Evolutionary conservation across 2,797 vertebrate species (phyloP).

Genomic region (Artibeus jamaicensis): DNA sequence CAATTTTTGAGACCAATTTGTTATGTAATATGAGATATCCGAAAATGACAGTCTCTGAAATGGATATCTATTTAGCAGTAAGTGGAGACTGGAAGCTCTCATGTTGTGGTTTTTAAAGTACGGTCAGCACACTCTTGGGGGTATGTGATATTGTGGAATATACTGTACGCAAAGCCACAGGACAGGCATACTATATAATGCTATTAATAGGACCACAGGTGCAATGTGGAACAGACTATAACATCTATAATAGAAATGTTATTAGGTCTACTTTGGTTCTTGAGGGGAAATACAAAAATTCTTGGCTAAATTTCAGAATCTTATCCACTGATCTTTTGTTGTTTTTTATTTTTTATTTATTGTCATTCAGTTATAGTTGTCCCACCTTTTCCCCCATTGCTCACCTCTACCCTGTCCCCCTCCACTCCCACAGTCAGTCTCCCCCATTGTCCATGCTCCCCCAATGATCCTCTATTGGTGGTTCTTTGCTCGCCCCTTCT

Average conservation of each 20-base stretch:
- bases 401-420: too few species aligned
- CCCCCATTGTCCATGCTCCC: too few species aligned
- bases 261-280: neutral
- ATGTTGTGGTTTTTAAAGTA: neutral
- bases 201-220: neutral
- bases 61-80: neutral
- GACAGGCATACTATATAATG: neutral
- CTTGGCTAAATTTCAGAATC: neutral
- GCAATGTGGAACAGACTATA: neutral
- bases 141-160: neutral
- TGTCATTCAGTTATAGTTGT: too few species aligned
- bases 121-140: neutral
- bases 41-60: slow-evolving; percentile 28
- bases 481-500: too few species aligned
- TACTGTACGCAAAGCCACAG: neutral
- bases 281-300: neutral
- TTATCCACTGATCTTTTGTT: neutral
- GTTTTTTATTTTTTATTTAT: too few species aligned
- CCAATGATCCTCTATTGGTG: too few species aligned
- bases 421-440: too few species aligned
- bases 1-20: neutral
- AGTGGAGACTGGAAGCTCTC: neutral
- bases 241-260: neutral
- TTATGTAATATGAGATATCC: neutral
- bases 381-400: too few species aligned